Evolutionary conservation across 2,888 invertebrate genomes (phyloP), one percentile per base, ranked within the genome.

Genomic region (Ennomos quercinarius): DNA sequence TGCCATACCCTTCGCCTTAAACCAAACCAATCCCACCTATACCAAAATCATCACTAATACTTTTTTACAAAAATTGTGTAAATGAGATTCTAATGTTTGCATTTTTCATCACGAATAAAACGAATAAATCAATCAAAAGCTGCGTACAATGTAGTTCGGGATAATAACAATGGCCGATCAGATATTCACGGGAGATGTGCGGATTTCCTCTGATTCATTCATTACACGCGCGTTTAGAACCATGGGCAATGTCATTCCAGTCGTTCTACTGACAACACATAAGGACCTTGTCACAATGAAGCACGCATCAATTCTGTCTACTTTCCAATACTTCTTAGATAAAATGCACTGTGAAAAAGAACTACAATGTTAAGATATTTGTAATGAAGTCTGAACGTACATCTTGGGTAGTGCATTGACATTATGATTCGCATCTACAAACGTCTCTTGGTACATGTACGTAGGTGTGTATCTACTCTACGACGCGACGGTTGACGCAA

Each of bases 161-260:
- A 53, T 17, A 12, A 49, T 64, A 76, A 84, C 84, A 84, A 84
- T 82, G 73, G 67, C 34, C 27, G 63, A 73, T 87, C 78, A 80
- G 73, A 81, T 84, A 87, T 87, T 84, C 87, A 85, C 78, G 64
- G 74, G 77, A 58, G 56, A 44, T 45, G 54, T 48, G 77, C 85
- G 87, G 87, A 87, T 85, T 80, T 87, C 87, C 87, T 86, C 75
- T 68, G 78, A 79, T 74, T 77, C 76, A 76, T 67, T 51, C 60
- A 55, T 61, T 55, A 65, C 61, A 72, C 72, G 64, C 76, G 76
- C 74, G 76, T 69, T 61, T 61, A 57, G 69, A 61, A 67, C 67
- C 48, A 39, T 43, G 50, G 43, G 41, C 53, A 58, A 49, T 54
- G 57, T 52, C 56, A 49, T 10, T 43, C 35, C 34, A 12, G 52